Conservation (phyloP, 2,888 invertebrate species). For the Drosophila parthenogenetica region DNA sequence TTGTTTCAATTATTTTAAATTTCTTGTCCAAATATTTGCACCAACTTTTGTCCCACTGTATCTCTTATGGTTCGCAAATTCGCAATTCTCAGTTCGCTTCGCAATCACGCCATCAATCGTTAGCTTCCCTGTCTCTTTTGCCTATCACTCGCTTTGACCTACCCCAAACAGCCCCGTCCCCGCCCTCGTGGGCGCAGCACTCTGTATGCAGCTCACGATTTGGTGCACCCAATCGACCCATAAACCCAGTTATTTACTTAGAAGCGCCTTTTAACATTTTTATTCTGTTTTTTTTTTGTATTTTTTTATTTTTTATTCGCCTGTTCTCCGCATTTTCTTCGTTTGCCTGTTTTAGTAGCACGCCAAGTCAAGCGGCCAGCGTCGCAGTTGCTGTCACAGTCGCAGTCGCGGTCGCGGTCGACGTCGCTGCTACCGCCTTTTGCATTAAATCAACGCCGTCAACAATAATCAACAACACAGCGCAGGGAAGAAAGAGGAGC, state of each 20-base stretch:
- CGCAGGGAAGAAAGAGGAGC: constrained; percentile 26
- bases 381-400: constrained; percentile 8
- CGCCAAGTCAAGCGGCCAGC: constrained; percentile 49
- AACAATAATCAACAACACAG: constrained; percentile 78
- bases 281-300: constrained; percentile 18
- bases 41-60: constrained; percentile 18
- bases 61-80: not conserved
- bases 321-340: constrained; percentile 49
- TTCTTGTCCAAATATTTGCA: not conserved
- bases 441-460: constrained; percentile 80
- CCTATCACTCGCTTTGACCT: not conserved
- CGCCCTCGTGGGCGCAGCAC: constrained; percentile 30
- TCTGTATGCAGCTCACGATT: constrained; percentile 77
- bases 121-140: not conserved
- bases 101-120: constrained; percentile 58
- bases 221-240: constrained; percentile 84
- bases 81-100: constrained; percentile 8
- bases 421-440: constrained; percentile 41
- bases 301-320: constrained; percentile 15
- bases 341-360: constrained; percentile 49
- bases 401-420: constrained; percentile 32
- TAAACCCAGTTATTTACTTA: constrained; percentile 83
- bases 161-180: not conserved
- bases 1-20: no score
- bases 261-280: constrained; percentile 81